Conservation (phyloP, 1,140 invertebrate genomes). For the Dendroctonus ponderosae region DNA sequence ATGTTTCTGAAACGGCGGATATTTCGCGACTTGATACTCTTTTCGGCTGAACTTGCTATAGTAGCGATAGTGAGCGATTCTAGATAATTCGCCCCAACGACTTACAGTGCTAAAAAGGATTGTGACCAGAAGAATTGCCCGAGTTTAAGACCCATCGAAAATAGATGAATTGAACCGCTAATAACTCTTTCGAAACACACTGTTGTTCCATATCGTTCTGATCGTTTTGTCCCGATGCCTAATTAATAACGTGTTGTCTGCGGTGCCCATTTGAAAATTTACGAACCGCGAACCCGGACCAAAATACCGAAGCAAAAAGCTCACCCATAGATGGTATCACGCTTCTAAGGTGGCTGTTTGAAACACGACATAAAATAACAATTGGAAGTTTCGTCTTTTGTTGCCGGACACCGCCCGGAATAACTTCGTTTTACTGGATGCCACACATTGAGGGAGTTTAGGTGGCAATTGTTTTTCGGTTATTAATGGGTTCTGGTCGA, state of each 20-base stretch:
- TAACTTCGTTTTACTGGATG: slow-evolving; percentile 8
- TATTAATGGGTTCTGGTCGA: slow-evolving; percentile 6
- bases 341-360: slow-evolving; percentile 24
- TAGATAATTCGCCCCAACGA: too few relatives aligned
- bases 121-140: too few relatives aligned
- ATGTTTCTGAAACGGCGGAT: too few relatives aligned
- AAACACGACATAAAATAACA: slow-evolving; percentile 30
- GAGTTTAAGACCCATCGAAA: too few relatives aligned
- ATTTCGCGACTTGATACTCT: too few relatives aligned
- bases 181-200: background rate
- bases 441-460: slow-evolving; percentile 18
- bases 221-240: background rate
- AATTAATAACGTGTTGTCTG: slow-evolving; percentile 8
- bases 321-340: slow-evolving; percentile 20
- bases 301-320: slow-evolving; percentile 9
- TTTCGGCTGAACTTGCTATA: too few relatives aligned
- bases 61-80: too few relatives aligned
- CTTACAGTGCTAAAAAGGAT: too few relatives aligned
- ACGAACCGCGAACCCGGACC: slow-evolving; percentile 10
- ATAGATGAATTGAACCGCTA: background rate
- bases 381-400: slow-evolving; percentile 20
- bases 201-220: background rate
- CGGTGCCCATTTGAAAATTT: slow-evolving; percentile 6
- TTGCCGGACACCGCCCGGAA: slow-evolving; percentile 7
- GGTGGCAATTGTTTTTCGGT: slow-evolving; percentile 30